Conservation (phyloP, 2,888 invertebrate genomes). For the Epinotia demarniana region DNA sequence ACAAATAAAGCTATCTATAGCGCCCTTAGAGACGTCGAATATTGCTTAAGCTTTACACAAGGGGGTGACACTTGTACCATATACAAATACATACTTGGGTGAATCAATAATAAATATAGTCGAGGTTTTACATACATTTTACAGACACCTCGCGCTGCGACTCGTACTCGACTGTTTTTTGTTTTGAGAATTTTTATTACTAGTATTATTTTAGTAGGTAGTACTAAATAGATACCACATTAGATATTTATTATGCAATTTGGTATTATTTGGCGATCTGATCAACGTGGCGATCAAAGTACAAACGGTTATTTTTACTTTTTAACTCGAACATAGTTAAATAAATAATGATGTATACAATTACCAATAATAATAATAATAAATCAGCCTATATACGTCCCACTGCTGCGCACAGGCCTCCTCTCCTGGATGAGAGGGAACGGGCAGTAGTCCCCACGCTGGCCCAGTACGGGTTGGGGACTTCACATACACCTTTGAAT, state of each 20-base stretch:
- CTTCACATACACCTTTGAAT: no score
- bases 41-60: not conserved
- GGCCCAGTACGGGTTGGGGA: no score
- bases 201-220: not conserved
- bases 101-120: no score
- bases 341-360: constrained; percentile 1
- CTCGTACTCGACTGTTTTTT: not conserved
- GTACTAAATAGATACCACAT: not conserved
- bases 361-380: not conserved
- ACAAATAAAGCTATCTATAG: not conserved
- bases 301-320: not conserved
- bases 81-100: no score
- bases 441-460: no score
- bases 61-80: no score
- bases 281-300: not conserved
- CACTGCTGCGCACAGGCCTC: no score
- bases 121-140: no score
- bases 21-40: not conserved
- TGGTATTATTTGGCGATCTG: not conserved
- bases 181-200: not conserved
- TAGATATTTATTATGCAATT: not conserved
- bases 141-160: no score
- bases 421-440: no score
- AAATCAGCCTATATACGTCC: no score
- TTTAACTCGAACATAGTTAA: not conserved